Evolutionary conservation across 2,113 vertebrate genomes (phyloP).

Genomic region (Porphyrio hochstetteri): DNA sequence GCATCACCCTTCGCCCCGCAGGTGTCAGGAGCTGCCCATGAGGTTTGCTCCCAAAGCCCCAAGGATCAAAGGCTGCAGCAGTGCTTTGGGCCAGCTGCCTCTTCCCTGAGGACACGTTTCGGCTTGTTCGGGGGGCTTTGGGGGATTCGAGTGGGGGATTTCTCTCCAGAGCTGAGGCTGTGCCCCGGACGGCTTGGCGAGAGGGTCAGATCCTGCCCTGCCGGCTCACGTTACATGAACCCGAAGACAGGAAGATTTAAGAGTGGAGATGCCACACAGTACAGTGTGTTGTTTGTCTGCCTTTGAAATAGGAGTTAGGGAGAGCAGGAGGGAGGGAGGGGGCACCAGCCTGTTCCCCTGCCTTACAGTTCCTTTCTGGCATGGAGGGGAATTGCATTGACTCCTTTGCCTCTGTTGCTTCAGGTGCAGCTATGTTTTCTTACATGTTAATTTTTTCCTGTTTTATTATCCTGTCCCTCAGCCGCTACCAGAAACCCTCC

Average conservation of each 20-base stretch:
- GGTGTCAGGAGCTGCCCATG: accelerated
- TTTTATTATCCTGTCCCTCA: slow-evolving; percentile 75
- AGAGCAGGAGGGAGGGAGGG: slow-evolving; percentile 43
- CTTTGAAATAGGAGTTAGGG: slow-evolving; percentile 80
- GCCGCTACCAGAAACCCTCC: slow-evolving; percentile 43
- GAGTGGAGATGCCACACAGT: slow-evolving; percentile 74
- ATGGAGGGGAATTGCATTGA: slow-evolving; percentile 50
- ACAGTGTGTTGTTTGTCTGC: slow-evolving; percentile 77
- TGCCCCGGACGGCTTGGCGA: slow-evolving; percentile 11
- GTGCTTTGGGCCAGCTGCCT: neutral
- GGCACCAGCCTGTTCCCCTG: slow-evolving; percentile 61
- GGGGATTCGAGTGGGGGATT: neutral
- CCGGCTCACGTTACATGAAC: slow-evolving; percentile 75
- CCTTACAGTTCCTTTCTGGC: slow-evolving; percentile 68
- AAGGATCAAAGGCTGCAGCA: neutral
- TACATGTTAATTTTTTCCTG: slow-evolving; percentile 82
- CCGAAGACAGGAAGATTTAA: slow-evolving; percentile 84
- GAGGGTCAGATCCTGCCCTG: slow-evolving; percentile 72
- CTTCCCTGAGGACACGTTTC: neutral
- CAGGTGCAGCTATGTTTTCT: slow-evolving; percentile 82
- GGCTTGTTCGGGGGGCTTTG: neutral
- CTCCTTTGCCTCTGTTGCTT: slow-evolving; percentile 78
- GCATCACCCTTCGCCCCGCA: neutral
- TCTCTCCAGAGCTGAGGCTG: neutral
- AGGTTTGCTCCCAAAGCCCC: neutral